phyloP scores from a whole-genome alignment of 2,888 invertebrate genomes.

The Trichogramma evanescens region DNA sequence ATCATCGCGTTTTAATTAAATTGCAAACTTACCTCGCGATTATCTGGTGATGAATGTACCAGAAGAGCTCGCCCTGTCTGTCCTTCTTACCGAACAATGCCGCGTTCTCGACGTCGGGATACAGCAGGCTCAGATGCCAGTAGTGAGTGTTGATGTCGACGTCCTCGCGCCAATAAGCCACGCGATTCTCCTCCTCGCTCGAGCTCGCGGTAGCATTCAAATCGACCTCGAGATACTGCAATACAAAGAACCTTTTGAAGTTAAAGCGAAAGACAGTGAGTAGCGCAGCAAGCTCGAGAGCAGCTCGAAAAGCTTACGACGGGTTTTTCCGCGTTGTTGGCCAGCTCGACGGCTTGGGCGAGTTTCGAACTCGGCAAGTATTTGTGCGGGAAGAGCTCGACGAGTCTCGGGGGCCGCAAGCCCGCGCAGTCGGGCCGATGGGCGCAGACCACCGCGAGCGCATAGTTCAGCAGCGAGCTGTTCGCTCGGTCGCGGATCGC shows the following conservation, averaged over 20 bases:
- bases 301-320: background rate
- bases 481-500: no score
- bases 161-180: constrained; percentile 80
- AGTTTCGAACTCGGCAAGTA: constrained; percentile 71
- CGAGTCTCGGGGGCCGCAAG: constrained; percentile 64
- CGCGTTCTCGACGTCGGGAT: constrained; percentile 64
- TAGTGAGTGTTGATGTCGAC: constrained; percentile 78
- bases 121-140: constrained; percentile 88
- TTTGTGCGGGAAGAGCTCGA: constrained; percentile 74
- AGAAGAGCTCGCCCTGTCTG: constrained; percentile 73
- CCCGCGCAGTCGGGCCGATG: constrained; percentile 67
- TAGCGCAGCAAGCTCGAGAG: background rate
- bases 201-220: constrained; percentile 67
- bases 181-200: constrained; percentile 67
- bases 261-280: background rate
- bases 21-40: constrained; percentile 47
- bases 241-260: background rate
- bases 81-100: constrained; percentile 65
- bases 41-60: constrained; percentile 71
- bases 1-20: no score
- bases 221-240: constrained; percentile 53
- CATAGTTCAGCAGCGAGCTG: no score
- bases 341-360: constrained; percentile 61
- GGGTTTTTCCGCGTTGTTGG: constrained; percentile 43
- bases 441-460: constrained; percentile 2